Base-by-base conservation (phyloP, 2,797 vertebrate genomes). In the Rhinatrema bivittatum region DNA sequence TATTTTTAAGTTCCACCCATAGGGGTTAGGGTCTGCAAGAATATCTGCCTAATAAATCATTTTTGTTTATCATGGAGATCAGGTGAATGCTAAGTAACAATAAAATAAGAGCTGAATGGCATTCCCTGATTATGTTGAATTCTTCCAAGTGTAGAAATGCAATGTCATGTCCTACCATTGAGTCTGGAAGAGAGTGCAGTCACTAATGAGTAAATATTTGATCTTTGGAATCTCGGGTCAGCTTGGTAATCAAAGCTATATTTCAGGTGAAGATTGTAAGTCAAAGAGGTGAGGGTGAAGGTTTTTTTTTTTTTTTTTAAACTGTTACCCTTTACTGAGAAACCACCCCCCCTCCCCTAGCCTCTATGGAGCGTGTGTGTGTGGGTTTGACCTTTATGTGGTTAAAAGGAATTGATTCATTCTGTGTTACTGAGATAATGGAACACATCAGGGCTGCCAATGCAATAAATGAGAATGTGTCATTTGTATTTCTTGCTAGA, bases 21-120 rank as follows among this genome's bases (percentile, higher is more conserved):
- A 19, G 45, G 40, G 33, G 29, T 43, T 32, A 49, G 24, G n/a
- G n/a, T n/a, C n/a, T n/a, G n/a, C n/a, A n/a, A n/a, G 34, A 11
- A 4, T 1, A 17, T 29, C 20, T 51, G 5, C 27, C 25, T 7
- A 27, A 5, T 15, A 34, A 27, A 3, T 15, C 5, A 25, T 16
- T 32, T 5, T 6, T 19, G 24, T 26, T n/a, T 24, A 36, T 18
- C 6, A 3, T 4, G 16, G 2, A 6, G 25, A 3, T 26, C 1
- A 1, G 4, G 13, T 11, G 29, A 32, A 4, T 32, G 34, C 30
- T 2, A 5, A 34, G 28, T 1, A 14, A 7, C 3, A 14, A 12
- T 5, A 3, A 14, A n/a, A n/a, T n/a, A n/a, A n/a, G n/a, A n/a
- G 9, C 10, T 36, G 38, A 35, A 16, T 1, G 7, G 16, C 7